Percentiles rank a stretch among this genome's conserved stretches.
phyloP scores from a whole-genome alignment of 2,113 vertebrate species.

The Notothenia rossii region DNA sequence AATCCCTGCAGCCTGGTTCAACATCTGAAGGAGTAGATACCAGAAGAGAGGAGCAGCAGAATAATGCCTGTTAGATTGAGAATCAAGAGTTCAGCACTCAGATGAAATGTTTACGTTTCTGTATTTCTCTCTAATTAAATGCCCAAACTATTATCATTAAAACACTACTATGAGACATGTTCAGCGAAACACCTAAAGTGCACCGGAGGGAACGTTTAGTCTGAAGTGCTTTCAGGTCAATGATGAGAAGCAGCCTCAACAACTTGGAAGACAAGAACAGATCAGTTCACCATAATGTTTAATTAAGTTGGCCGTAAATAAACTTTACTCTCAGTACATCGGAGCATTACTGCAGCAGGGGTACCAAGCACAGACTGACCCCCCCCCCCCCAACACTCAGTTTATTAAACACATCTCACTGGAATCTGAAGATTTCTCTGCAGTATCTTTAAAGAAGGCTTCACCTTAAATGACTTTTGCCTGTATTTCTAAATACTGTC shows the following conservation, averaged over 20 bases:
- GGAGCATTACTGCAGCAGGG: background rate
- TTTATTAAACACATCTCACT: background rate
- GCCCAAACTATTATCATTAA: too few species aligned
- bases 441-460: background rate
- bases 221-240: background rate
- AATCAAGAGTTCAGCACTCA: too few species aligned
- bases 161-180: too few species aligned
- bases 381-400: background rate
- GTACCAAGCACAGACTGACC: conserved; percentile 14
- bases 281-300: background rate
- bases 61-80: too few species aligned
- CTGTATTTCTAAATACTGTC: background rate
- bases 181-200: background rate
- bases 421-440: background rate
- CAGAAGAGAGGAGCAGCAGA: too few species aligned
- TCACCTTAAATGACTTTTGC: background rate
- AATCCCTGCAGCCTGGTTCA: too few species aligned
- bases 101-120: background rate
- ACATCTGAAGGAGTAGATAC: too few species aligned
- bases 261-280: background rate
- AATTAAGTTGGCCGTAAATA: background rate
- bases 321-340: background rate
- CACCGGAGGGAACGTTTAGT: background rate
- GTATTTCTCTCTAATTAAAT: background rate
- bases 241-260: background rate